Percentiles rank a stretch among this genome's conserved stretches.
Evolutionary conservation across 2,113 vertebrate genomes (phyloP).

Genomic region (Sapayoa aenigma): DNA sequence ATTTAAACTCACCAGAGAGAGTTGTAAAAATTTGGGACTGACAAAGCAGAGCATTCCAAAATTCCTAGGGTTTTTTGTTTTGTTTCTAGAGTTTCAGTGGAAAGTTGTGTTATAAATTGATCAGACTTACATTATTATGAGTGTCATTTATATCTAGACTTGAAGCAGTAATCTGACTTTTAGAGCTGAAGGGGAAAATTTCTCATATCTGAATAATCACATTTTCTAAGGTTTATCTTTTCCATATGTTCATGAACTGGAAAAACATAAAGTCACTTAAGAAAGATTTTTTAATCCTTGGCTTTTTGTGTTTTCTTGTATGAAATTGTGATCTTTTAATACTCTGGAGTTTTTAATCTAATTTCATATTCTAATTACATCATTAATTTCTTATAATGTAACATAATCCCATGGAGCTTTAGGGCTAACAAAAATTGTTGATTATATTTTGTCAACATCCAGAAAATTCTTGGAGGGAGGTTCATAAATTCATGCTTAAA

Average conservation of each 20-base stretch:
- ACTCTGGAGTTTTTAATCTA: background rate
- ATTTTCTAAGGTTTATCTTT: background rate
- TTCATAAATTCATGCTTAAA: background rate
- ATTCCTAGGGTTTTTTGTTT: background rate
- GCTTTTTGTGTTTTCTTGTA: background rate
- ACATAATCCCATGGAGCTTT: background rate
- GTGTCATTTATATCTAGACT: background rate
- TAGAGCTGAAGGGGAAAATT: background rate
- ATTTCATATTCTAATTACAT: slow-evolving; percentile 10
- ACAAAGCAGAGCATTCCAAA: background rate
- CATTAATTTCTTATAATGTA: background rate
- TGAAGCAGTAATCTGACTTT: background rate
- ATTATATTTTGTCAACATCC: background rate
- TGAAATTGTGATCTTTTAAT: background rate
- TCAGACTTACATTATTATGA: background rate
- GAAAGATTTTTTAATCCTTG: background rate
- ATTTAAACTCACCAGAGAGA: background rate
- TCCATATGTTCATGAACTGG: background rate
- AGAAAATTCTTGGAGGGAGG: background rate
- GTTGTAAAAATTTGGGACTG: background rate
- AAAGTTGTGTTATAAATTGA: background rate
- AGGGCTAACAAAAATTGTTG: background rate
- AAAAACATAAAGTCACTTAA: slow-evolving; percentile 1
- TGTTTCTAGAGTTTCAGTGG: background rate
- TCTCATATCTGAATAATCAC: background rate